These are phyloP conservation scores for Podarcis siculus DNA, from an alignment of 2,797 vertebrate species.

Conservation along the genomic window DNA sequence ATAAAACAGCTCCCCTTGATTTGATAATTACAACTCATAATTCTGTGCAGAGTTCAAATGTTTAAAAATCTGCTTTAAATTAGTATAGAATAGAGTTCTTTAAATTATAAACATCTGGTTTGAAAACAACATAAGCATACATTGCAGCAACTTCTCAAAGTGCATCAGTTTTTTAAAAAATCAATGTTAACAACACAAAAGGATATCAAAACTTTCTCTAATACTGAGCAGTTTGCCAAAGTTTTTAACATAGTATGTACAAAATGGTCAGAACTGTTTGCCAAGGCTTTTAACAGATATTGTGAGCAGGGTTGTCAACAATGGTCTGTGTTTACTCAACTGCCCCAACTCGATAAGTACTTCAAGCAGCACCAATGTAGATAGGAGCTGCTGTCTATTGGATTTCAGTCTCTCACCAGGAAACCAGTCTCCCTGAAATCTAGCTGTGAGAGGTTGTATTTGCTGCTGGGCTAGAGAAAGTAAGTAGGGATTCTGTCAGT, in stretches of 20 bases:
- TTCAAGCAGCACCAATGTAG: too few species aligned
- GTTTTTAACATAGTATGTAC: background rate
- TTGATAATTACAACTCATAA: background rate
- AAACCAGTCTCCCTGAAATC: too few species aligned
- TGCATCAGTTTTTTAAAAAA: background rate
- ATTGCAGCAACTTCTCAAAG: background rate
- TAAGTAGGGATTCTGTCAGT: too few species aligned
- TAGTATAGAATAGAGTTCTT: background rate
- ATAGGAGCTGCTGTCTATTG: too few species aligned
- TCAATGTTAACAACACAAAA: too few species aligned
- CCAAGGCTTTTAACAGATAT: background rate
- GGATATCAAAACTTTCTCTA: background rate
- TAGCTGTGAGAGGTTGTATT: too few species aligned
- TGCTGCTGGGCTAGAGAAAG: too few species aligned
- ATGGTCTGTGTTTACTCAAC: too few species aligned
- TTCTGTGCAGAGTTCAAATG: background rate
- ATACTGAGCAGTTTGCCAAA: too few species aligned
- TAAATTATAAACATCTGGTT: background rate
- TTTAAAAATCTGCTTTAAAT: background rate
- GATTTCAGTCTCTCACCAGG: too few species aligned
- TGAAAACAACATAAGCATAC: background rate
- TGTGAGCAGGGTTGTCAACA: background rate
- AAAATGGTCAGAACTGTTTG: too few species aligned
- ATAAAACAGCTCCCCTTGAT: background rate
- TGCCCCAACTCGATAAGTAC: too few species aligned